Evolutionary conservation across 2,113 vertebrate species (phyloP), one percentile per base, ranked within the genome.

Genomic region (Coturnix japonica): DNA sequence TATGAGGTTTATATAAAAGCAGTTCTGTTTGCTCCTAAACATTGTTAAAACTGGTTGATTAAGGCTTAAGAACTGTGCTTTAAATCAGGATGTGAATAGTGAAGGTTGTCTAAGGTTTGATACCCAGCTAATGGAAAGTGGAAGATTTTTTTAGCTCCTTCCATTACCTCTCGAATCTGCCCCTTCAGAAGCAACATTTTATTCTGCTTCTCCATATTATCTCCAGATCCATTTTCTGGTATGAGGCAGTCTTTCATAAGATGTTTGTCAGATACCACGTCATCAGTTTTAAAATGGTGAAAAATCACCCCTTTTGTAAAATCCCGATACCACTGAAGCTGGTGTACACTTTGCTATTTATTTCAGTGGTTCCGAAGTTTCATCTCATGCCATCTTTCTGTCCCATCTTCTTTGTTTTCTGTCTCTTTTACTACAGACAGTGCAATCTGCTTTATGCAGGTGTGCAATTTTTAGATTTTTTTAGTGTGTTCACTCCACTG

Each of bases 11-110:
- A 9, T 74, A 76, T 13, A 60, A 91, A 75, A 87, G 76, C 7
- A 78, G 23, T 63, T 76, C 21, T 83, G n/a, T 51, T 95, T 91
- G 65, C 91, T 95, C 75, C 64, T 88, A 93, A 85, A 78, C 44
- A 56, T 33, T 76, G 35, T 81, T 81, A 79, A 84, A 93, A 83
- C 54, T 10, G 56, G 15, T 80, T 84, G 67, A 69, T 81, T 28
- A 88, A 91, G 74, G 90, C 47, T 4, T 46, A 91, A 39, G 81
- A 81, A 59, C 80, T 23, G 18, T 72, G 33, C 70, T 87, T 73
- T 33, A 90, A 84, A 92, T 93, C 66, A 75, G 85, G 61, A 93
- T 23, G 46, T 74, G 35, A 96, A 54, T 64, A 87, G 23, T 46
- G 61, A 83, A 95, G 61, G 66, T 16, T 82, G 26, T 41, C 46